Base-by-base conservation (phyloP, 2,113 vertebrate species). In the Passer domesticus region DNA sequence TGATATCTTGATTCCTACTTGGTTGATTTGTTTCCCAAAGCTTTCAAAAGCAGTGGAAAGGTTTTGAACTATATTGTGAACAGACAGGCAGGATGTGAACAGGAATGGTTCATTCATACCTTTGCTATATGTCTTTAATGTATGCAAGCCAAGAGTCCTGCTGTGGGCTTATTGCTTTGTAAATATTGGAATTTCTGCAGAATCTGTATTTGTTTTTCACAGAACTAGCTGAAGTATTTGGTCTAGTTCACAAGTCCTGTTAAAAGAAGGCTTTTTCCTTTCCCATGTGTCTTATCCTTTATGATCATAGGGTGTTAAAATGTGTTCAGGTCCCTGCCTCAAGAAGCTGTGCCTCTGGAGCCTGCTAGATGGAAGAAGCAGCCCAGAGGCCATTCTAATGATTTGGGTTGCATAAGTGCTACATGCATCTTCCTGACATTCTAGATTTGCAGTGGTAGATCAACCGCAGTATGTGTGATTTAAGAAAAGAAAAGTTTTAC, bases 121-220 rank as follows among this genome's bases (percentile, higher is more conserved):
- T 56, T 83, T 58, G 7, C 11, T 63, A 21, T 18, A 8, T 4
- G 0, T 58, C 39, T 58, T 47, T 33, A 13, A 5, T 41, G 4
- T 33, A 37, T 1, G 0, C 8, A 44, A 53, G 6, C 8, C 21
- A 9, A 1, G 5, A 35, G 27, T 73, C 13, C 7, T 41, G 4
- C 10, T 77, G 43, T 53, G 35, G 24, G 56, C 7, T 35, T 52
- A 27, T 1, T 66, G 8, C 4, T 52, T 72, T 80, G 15, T 35
- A 50, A 41, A 20, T 44, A 60, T 6, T 49, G 5, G 30, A 49
- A 46, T 66, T 69, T 46, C 37, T 72, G 6, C 21, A 56, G 43
- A 67, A 75, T n/a, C 56, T 37, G 1, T 50, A 9, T 23, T 46
- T 41, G 10, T n/a, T 24, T 43, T 47, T 37, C n/a, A n/a, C 11